These are phyloP conservation scores for Miniopterus natalensis DNA, from an alignment of 2,113 vertebrate species.

Conservation along the genomic window DNA sequence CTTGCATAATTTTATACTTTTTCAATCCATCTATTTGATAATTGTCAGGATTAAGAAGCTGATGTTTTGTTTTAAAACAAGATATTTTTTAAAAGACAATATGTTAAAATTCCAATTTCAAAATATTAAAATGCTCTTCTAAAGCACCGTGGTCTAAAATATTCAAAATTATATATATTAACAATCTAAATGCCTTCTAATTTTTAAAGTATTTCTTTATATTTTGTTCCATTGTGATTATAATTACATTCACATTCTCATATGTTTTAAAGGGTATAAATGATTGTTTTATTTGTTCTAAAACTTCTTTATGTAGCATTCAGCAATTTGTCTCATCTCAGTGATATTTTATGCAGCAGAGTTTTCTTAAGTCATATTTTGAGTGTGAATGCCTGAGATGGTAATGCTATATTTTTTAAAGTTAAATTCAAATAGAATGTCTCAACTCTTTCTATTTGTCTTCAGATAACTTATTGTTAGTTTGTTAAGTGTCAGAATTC, in stretches of 20 bases:
- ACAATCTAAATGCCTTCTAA: not conserved
- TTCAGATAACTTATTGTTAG: constrained; percentile 47
- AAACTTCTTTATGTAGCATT: not conserved
- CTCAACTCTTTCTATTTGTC: not conserved
- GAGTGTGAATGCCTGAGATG: not conserved
- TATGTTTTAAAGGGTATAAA: constrained; percentile 1
- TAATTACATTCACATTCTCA: not conserved
- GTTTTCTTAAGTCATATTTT: constrained; percentile 38
- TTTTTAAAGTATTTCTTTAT: not conserved
- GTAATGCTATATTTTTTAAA: not conserved
- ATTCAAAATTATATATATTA: not conserved
- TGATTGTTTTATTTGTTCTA: constrained; percentile 22
- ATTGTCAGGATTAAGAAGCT: not conserved
- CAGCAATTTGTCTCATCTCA: not conserved
- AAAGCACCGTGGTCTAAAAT: constrained; percentile 1
- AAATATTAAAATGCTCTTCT: constrained; percentile 11
- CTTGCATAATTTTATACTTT: constrained; percentile 14
- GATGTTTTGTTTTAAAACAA: constrained; percentile 12
- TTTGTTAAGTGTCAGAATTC: not conserved
- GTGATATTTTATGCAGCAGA: not conserved
- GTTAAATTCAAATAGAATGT: not conserved
- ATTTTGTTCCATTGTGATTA: constrained; percentile 24
- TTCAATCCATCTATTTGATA: not conserved
- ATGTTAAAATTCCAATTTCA: not conserved
- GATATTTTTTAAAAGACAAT: not conserved